Evolutionary conservation across 2,113 vertebrate genomes (phyloP).

Genomic region (Psittacula cyanocephala): DNA sequence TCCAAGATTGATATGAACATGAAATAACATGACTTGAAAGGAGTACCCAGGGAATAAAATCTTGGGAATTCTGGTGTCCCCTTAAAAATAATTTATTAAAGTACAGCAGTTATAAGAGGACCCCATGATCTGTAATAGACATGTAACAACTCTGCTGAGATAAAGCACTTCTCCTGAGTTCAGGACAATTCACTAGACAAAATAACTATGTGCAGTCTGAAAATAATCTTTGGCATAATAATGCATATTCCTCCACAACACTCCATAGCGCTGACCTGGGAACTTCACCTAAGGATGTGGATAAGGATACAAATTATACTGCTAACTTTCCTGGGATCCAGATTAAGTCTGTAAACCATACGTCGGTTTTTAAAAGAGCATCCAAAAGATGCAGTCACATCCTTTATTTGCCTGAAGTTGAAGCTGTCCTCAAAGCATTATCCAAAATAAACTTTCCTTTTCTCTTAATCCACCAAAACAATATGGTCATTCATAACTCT

Average conservation of each 20-base stretch:
- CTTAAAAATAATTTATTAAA: neutral
- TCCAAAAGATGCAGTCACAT: neutral
- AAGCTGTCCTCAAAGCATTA: neutral
- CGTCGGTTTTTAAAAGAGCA: neutral
- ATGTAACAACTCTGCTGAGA: neutral
- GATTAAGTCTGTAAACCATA: neutral
- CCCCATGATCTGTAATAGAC: neutral
- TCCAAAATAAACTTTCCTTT: slow-evolving; percentile 13
- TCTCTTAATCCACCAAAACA: neutral
- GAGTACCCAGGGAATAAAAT: neutral
- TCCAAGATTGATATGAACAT: neutral
- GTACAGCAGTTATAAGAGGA: neutral
- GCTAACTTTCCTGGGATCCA: neutral
- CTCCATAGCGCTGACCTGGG: rapidly evolving
- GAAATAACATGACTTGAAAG: neutral
- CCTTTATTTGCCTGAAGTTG: neutral
- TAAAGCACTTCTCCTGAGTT: neutral
- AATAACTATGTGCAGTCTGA: neutral
- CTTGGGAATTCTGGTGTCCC: neutral
- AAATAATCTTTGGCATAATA: neutral
- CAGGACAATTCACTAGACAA: neutral
- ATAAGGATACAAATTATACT: neutral
- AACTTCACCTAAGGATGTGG: neutral
- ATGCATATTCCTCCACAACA: neutral
- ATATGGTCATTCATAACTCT: neutral